Conservation (phyloP, 2,113 vertebrate species). For the Muntiacus reevesi region DNA sequence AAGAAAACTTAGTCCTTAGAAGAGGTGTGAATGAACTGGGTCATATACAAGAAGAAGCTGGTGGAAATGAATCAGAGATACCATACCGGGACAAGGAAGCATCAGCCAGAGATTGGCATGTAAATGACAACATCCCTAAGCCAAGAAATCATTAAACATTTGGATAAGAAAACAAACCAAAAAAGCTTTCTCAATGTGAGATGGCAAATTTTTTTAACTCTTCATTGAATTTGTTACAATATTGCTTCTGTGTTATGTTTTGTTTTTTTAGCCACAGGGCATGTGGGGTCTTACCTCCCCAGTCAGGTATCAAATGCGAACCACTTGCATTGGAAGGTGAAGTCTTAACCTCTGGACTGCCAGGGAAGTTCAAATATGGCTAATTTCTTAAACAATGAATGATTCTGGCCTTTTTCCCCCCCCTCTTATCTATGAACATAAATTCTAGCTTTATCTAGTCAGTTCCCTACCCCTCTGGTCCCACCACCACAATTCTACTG, state of each 20-base stretch:
- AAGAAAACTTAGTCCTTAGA: neutral
- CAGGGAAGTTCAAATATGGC: neutral
- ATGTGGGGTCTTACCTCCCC: neutral
- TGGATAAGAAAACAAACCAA: neutral
- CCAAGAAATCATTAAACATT: neutral
- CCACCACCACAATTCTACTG: neutral
- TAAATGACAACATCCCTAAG: neutral
- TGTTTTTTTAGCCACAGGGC: neutral
- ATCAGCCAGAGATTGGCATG: neutral
- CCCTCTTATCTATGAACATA: neutral
- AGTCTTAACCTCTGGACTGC: neutral
- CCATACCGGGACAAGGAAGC: neutral
- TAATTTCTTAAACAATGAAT: neutral
- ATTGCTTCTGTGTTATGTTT: neutral
- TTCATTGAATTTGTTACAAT: neutral
- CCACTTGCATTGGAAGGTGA: neutral
- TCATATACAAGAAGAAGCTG: neutral
- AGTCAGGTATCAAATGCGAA: neutral
- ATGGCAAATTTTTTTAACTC: neutral
- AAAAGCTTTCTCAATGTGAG: neutral
- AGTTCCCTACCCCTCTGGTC: neutral
- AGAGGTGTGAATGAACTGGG: neutral
- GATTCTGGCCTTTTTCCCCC: neutral
- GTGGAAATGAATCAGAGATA: neutral
- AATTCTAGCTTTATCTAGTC: neutral